phyloP scores from a whole-genome alignment of 2,888 invertebrate species.

The Anthophora plumipes region DNA sequence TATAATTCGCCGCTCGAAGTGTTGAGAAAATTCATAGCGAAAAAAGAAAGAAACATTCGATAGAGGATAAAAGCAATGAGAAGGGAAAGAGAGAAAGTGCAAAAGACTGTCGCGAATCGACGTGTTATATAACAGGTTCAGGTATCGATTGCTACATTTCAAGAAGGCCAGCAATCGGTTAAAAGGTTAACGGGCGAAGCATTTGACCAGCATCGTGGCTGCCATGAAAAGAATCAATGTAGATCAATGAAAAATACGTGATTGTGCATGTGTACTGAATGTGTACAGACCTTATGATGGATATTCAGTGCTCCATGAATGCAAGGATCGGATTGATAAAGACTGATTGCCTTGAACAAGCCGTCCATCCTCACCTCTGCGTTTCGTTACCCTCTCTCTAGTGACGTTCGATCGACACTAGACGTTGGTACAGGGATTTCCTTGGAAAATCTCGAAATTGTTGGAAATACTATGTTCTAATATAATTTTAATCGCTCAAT shows the following conservation, averaged over 20 bases:
- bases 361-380: constrained; percentile 26
- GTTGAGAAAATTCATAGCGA: background rate
- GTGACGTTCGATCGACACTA: constrained; percentile 34
- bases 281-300: constrained; percentile 53
- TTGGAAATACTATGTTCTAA: background rate
- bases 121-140: background rate
- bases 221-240: constrained; percentile 13
- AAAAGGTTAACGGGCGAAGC: constrained; percentile 22
- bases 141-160: background rate
- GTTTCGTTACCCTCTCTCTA: constrained; percentile 10
- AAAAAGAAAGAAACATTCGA: background rate
- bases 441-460: constrained; percentile 27
- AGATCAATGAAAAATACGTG: constrained; percentile 38
- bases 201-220: background rate
- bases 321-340: constrained; percentile 62
- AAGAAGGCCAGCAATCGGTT: background rate
- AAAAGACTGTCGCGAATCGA: background rate
- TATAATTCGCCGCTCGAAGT: too few species aligned
- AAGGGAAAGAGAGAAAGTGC: background rate
- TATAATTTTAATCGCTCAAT: constrained; percentile 11
- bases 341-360: constrained; percentile 46
- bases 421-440: background rate
- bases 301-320: constrained; percentile 48
- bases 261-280: constrained; percentile 18
- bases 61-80: too few species aligned